Conservation (phyloP, 1,140 invertebrate species). For the Macrobrachium rosenbergii region DNA sequence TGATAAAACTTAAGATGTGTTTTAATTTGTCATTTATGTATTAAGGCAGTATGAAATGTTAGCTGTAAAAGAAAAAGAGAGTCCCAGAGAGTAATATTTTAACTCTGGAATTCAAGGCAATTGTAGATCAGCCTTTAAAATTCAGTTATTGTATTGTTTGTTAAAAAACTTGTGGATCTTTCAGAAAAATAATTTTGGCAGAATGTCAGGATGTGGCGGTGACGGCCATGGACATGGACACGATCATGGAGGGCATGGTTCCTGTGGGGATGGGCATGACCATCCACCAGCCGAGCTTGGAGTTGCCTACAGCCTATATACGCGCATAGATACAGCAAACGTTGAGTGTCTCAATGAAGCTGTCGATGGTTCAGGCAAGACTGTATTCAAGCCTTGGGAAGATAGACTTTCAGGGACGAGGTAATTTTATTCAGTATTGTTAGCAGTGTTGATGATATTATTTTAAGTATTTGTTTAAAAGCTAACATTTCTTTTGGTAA, state of each 20-base stretch:
- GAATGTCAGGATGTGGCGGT: slow-evolving; percentile 52
- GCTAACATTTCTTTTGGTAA: too few relatives aligned
- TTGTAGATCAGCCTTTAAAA: too few relatives aligned
- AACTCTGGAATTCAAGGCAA: too few relatives aligned
- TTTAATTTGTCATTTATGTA: too few relatives aligned
- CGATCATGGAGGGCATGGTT: slow-evolving; percentile 52
- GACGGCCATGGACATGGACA: slow-evolving; percentile 40
- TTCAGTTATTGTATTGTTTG: too few relatives aligned
- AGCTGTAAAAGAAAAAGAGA: too few relatives aligned
- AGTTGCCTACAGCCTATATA: slow-evolving; percentile 87
- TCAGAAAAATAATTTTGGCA: not conserved
- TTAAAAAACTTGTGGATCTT: too few relatives aligned
- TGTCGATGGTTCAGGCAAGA: slow-evolving; percentile 85
- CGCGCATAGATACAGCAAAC: slow-evolving; percentile 91
- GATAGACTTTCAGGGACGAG: slow-evolving; percentile 81
- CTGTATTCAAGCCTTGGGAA: slow-evolving; percentile 94
- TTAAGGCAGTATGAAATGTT: too few relatives aligned
- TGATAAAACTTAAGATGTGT: too few relatives aligned
- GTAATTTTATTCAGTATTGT: slow-evolving; percentile 72
- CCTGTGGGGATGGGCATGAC: slow-evolving; percentile 72
- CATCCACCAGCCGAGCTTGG: slow-evolving; percentile 82
- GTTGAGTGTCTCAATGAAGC: slow-evolving; percentile 92
- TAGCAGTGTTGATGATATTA: too few relatives aligned
- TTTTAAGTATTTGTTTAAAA: too few relatives aligned
- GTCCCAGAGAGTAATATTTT: too few relatives aligned